Base-by-base conservation (phyloP, 2,113 vertebrate species). In the Coregonus clupeaformis region DNA sequence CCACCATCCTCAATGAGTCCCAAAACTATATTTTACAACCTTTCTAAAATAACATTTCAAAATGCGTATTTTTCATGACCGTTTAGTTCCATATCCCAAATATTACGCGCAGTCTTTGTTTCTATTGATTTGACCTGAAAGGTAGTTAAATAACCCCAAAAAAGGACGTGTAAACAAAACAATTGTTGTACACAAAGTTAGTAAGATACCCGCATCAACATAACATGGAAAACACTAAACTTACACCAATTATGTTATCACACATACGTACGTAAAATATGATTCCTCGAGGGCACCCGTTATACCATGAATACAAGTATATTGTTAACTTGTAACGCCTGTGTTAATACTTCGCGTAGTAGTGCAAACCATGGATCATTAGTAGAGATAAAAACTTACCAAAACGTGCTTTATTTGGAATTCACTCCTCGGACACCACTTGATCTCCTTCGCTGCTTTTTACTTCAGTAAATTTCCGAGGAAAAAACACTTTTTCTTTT, bases 341-440 rank as follows among this genome's bases (percentile, higher is more conserved):
- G 72, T 57, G 36, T 42, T 49, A 66, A 68, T 68, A 74, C 30
- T 29, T 29, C 52, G 47, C 60, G 75, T 32, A 80, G 74, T 71
- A 30, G 0, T 65, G 75, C 73, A 81, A 71, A 88, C 80, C 79
- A 82, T 42, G 47, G 71, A 81, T 47, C 76, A 79, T 75, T 83
- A 49, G 80, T 68, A 71, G 47, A 63, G 30, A 36, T 20, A 27
- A 78, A 67, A 89, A 91, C 91, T 91, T 25, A 93, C 92, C 90
- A 63, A 86, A 90, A 84, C 85, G 67, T 80, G 79, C 80, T 79
- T 64, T 67, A 70, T 77, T 79, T 77, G 81, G 82, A 75, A 74
- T 86, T 85, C 81, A 73, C 84, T 74, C 84, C 81, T 77, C 77
- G 78, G 32, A 65, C 45, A 82, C 20, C n/a, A n/a, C 74, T 74